Base-by-base conservation (phyloP, 1,140 invertebrate genomes). In the Rhagoletis pomonella region DNA sequence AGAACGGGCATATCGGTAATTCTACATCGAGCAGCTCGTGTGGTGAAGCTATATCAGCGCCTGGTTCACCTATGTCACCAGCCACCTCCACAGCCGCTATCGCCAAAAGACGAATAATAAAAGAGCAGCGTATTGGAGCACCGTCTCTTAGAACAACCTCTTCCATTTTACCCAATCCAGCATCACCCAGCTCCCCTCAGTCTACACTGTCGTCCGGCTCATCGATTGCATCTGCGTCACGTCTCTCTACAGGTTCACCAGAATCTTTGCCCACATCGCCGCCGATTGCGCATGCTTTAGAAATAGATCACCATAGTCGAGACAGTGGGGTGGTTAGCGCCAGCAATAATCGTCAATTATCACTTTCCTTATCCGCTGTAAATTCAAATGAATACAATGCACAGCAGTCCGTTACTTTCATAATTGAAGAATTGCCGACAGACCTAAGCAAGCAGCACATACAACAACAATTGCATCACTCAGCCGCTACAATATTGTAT, bases 41-140 rank as follows among this genome's bases (percentile, higher is more conserved):
- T 65, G 44, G 29, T 29, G 69, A 77, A 64, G 87, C 50, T 42
- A 90, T 89, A 39, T 87, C 85, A 7, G 89, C 90, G 86, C 90
- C 91, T 5, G 89, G 89, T 90, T 89, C 90, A 17, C 92, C 94
- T 14, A 93, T 93, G 64, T 92, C 93, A 5, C 91, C 92, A 6
- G 19, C 4, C 62, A n/a, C 69, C 1, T 65, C 55, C 7, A 5
- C 39, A 3, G 64, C 17, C n/a, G 42, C 73, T 1, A 47, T 44
- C 77, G 29, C 29, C 14, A 90, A 90, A 9, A 90, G 90, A 2
- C 90, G 91, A 62, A 92, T 91, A 42, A 69, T 89, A 5, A 89
- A 90, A n/a, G 90, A 90, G 81, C 44, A 90, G 6, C 89, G 90
- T 47, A 3, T 55, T 12, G 14, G 60, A 4, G 17, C 59, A 14